Evolutionary conservation across 2,797 vertebrate species (phyloP), one percentile per base, ranked within the genome.

Genomic region (Gymnothorax reevesii): DNA sequence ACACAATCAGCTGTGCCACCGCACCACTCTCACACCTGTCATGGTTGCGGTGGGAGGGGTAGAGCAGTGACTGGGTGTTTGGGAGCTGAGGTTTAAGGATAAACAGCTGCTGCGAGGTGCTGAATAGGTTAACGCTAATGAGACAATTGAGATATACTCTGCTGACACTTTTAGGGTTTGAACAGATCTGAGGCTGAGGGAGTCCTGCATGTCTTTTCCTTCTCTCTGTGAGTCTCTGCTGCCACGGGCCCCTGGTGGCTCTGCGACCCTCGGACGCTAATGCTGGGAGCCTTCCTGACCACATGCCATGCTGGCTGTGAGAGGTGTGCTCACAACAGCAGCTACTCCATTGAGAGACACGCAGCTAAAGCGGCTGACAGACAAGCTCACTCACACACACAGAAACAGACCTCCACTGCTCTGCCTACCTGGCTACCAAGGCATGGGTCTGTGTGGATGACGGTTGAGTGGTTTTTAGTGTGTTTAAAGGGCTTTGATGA

Each of bases 111-210:
- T 69, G 83, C 82, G 92, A 92, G 91, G 89, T 94, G 94, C 94
- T 93, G 93, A 93, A 94, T 89, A 80, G 90, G 92, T 77, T 86
- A 90, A 92, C 91, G 85, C 88, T 94, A 94, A 95, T 93, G 91
- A 95, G 92, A 92, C 84, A 89, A 90, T 90, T 88, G 89, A 88
- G 93, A 88, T 25, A 20, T 84, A 83, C 89, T 93, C 91, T 94
- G 94, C 94, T 95, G 94, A 95, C 84, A 88, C 90, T 17, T 80
- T 86, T 86, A 84, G 69, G 94, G 90, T 87, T 89, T 79, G n/a
- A 86, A 89, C 92, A 87, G 93, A 93, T 94, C 92, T 94, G 94
- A 90, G 91, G 89, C 85, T 8, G 77, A 55, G 54, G 15, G 4
- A 17, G n/a, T 15, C 55, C 57, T 22, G 57, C 42, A 17, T 57